Conservation (phyloP, 2,113 vertebrate genomes). For the Channa argus region DNA sequence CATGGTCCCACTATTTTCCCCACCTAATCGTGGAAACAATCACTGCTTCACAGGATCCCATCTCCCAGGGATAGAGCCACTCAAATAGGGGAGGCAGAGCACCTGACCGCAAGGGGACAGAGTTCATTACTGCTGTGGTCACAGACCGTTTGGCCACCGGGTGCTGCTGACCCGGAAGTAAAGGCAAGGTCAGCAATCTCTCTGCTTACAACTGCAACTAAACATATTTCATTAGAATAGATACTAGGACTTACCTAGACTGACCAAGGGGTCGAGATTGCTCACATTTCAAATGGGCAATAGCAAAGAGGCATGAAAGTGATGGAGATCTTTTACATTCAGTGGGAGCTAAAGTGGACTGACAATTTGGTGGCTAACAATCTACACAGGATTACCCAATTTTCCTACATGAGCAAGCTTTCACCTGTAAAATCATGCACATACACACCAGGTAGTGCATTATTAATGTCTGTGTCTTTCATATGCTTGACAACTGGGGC, state of each 20-base stretch:
- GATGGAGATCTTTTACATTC: constrained; percentile 1
- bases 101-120: constrained; percentile 80
- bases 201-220: constrained; percentile 71
- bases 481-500: constrained; percentile 30
- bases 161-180: constrained; percentile 80
- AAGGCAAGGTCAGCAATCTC: constrained; percentile 77
- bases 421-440: not conserved
- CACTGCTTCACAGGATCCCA: constrained; percentile 92
- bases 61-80: constrained; percentile 87
- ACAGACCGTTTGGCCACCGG: constrained; percentile 56
- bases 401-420: not conserved
- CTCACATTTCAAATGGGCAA: constrained; percentile 6
- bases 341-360: not conserved
- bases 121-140: constrained; percentile 78
- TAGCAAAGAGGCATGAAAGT: not conserved
- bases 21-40: constrained; percentile 94
- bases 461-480: constrained; percentile 22
- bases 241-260: constrained; percentile 24
- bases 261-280: constrained; percentile 40
- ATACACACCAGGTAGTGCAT: not conserved
- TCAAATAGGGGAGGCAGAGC: constrained; percentile 87
- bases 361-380: not conserved
- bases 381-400: not conserved
- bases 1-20: constrained; percentile 78
- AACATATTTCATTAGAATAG: constrained; percentile 70